A percentile compares a stretch with the other conserved stretches of the same genome.
phyloP scores from a whole-genome alignment of 2,888 invertebrate genomes.

The Diaperis boleti region DNA sequence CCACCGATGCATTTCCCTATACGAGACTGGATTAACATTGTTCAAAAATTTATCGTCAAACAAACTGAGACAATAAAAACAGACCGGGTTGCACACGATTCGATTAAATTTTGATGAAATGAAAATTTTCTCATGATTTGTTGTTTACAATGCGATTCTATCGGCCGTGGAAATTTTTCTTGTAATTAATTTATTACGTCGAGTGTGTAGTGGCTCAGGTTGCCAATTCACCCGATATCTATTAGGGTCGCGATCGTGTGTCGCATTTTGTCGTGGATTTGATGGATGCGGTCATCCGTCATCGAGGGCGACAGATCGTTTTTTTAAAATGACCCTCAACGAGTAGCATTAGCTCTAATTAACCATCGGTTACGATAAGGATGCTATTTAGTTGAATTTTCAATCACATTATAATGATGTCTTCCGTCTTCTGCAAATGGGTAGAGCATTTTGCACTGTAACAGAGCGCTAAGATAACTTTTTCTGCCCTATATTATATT shows the following conservation, averaged over 20 bases:
- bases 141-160: conserved; percentile 8
- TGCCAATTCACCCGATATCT: conserved; percentile 43
- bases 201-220: conserved; percentile 45
- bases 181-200: conserved; percentile 37
- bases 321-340: conserved; percentile 55
- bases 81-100: conserved; percentile 3
- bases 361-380: conserved; percentile 48
- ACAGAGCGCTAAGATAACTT: too few species aligned
- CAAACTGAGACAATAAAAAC: conserved; percentile 21
- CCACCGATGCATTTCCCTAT: conserved; percentile 33
- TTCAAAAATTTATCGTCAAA: conserved; percentile 28
- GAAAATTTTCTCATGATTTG: conserved; percentile 13
- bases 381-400: conserved; percentile 22
- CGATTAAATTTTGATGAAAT: conserved; percentile 8
- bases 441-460: too few species aligned
- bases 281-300: conserved; percentile 57
- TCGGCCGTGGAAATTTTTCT: conserved; percentile 22
- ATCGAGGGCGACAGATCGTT: conserved; percentile 56
- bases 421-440: background rate
- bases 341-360: conserved; percentile 55
- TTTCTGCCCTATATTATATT: too few species aligned
- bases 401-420: background rate
- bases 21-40: conserved; percentile 12
- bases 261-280: conserved; percentile 43
- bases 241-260: conserved; percentile 45